A percentile compares a stretch with the other conserved stretches of the same genome.
phyloP scores from a whole-genome alignment of 2,797 vertebrate species.

The Lophotriccus pileatus region DNA sequence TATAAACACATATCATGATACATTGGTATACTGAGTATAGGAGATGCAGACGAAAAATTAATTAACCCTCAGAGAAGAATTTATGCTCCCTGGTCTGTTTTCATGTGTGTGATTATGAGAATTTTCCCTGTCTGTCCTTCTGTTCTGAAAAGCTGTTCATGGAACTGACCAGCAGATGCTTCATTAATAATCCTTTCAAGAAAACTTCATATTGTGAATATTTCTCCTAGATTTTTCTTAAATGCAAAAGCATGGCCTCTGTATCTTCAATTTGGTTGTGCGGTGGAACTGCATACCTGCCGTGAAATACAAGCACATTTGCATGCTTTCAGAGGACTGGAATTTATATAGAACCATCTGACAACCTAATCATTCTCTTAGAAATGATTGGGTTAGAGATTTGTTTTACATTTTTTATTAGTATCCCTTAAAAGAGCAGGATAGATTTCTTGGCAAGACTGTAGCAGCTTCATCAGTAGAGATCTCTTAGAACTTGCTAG shows the following conservation, averaged over 20 bases:
- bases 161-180: background rate
- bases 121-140: background rate
- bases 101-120: background rate
- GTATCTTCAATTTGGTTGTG: background rate
- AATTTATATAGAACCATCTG: background rate
- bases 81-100: background rate
- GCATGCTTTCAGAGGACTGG: background rate
- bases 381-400: background rate
- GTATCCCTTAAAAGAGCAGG: background rate
- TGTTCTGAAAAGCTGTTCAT: background rate
- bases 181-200: background rate
- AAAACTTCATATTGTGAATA: background rate
- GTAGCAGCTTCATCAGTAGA: background rate
- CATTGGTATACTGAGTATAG: background rate
- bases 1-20: background rate
- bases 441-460: background rate
- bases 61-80: background rate
- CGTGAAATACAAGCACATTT: background rate
- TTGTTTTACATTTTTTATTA: background rate
- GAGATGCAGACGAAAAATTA: background rate
- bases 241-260: background rate
- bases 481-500: background rate
- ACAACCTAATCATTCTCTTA: background rate
- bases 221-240: background rate
- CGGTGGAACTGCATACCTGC: background rate